These are phyloP conservation scores for Hephaestus fuliginosus DNA, from an alignment of 2,797 vertebrate species.

Conservation along the genomic window DNA sequence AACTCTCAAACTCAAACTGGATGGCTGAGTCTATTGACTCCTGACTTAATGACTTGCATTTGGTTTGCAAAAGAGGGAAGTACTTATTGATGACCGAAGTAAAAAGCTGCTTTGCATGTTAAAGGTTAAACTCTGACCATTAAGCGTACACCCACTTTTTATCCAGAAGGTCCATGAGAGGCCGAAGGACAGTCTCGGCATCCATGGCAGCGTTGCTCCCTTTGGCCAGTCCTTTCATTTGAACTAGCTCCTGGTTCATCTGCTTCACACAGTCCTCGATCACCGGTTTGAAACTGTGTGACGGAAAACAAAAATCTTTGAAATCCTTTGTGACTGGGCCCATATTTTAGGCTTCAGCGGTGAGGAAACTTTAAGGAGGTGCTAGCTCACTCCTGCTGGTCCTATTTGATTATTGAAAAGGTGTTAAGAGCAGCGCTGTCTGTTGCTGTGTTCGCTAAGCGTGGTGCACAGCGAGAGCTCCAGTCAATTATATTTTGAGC, in stretches of 20 bases:
- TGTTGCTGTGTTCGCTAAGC: slow-evolving; percentile 34
- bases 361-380: neutral
- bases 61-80: neutral
- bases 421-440: slow-evolving; percentile 21
- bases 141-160: slow-evolving; percentile 90
- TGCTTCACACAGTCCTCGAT: slow-evolving; percentile 96
- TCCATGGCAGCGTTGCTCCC: slow-evolving; percentile 93
- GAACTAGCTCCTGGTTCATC: slow-evolving; percentile 94
- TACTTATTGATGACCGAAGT: neutral
- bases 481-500: slow-evolving; percentile 46
- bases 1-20: neutral
- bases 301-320: slow-evolving; percentile 36
- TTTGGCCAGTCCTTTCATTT: slow-evolving; percentile 91
- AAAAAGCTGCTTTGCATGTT: neutral
- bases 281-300: slow-evolving; percentile 90
- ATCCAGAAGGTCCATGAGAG: slow-evolving; percentile 98
- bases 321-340: neutral
- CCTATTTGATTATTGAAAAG: slow-evolving; percentile 26
- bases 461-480: slow-evolving; percentile 24
- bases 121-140: neutral
- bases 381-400: slow-evolving; percentile 18
- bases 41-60: slow-evolving; percentile 2
- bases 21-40: neutral
- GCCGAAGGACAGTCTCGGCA: slow-evolving; percentile 93
- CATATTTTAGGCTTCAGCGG: neutral